phyloP scores from a whole-genome alignment of 2,888 invertebrate genomes.

The Kuschelorhynchus macadamiae region DNA sequence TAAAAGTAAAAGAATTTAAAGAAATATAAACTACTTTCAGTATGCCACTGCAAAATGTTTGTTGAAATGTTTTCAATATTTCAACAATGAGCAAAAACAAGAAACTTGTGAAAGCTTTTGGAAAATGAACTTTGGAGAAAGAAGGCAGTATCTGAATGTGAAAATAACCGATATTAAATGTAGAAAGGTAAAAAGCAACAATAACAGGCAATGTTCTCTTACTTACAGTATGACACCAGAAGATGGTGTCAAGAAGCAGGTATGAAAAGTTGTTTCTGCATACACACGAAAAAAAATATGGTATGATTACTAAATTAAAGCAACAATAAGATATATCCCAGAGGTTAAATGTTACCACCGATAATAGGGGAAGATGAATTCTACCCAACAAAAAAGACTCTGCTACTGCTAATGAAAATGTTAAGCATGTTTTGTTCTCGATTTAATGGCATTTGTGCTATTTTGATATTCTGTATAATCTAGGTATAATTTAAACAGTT shows the following conservation, averaged over 20 bases:
- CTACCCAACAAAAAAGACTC: neutral
- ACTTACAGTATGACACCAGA: slow-evolving; percentile 1
- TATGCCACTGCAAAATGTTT: slow-evolving; percentile 7
- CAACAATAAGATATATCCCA: neutral
- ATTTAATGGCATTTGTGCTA: no score
- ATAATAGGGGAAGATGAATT: neutral
- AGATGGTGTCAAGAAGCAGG: neutral
- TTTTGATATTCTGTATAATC: no score
- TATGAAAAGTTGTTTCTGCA: slow-evolving; percentile 2
- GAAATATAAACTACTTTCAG: slow-evolving; percentile 2
- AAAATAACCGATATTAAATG: neutral
- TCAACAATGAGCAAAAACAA: no score
- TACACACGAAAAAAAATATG: slow-evolving; percentile 7
- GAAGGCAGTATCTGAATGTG: slow-evolving; percentile 4
- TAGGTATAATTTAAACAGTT: no score
- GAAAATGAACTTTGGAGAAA: no score
- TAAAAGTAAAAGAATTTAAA: no score
- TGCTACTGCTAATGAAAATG: no score
- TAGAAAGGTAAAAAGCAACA: neutral
- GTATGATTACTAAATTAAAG: slow-evolving; percentile 4
- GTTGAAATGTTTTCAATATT: slow-evolving; percentile 4
- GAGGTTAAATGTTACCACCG: neutral
- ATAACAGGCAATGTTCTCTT: slow-evolving; percentile 8
- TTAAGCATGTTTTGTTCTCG: no score
- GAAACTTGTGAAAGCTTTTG: no score